phyloP scores from a whole-genome alignment of 2,797 vertebrate species.

The Gymnopithys bicolor region DNA sequence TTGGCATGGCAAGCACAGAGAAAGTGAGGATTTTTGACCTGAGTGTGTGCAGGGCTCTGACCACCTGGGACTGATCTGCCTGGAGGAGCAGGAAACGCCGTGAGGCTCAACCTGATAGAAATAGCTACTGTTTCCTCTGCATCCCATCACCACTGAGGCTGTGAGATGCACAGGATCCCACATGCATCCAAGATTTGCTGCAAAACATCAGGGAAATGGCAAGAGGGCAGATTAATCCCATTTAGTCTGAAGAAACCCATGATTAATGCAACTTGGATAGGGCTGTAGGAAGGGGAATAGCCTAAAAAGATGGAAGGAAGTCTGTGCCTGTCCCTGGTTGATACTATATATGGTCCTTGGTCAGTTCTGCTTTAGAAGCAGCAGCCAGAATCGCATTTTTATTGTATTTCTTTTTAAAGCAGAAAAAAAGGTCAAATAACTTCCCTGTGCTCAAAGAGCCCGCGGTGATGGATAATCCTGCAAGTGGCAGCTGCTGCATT shows the following conservation, averaged over 20 bases:
- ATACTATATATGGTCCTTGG: constrained; percentile 68
- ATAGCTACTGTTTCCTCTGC: constrained; percentile 51
- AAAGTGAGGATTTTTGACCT: not conserved
- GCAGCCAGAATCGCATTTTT: constrained; percentile 39
- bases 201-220: not conserved
- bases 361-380: constrained; percentile 23
- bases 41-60: not conserved
- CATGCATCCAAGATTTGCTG: not conserved
- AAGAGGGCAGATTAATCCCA: not conserved
- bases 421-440: constrained; percentile 20
- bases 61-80: constrained; percentile 5
- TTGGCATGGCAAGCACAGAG: not conserved
- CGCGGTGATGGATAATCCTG: not conserved
- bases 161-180: not conserved
- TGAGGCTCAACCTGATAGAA: constrained; percentile 8
- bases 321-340: not conserved
- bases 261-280: constrained; percentile 50
- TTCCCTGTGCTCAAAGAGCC: not conserved
- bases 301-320: constrained; percentile 33
- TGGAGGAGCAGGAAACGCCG: constrained; percentile 1
- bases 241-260: not conserved
- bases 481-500: not conserved
- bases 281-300: constrained; percentile 18
- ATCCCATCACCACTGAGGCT: not conserved
- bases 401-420: constrained; percentile 52